Conservation (phyloP, 2,797 vertebrate species). For the Craterocephalus amniculus region DNA sequence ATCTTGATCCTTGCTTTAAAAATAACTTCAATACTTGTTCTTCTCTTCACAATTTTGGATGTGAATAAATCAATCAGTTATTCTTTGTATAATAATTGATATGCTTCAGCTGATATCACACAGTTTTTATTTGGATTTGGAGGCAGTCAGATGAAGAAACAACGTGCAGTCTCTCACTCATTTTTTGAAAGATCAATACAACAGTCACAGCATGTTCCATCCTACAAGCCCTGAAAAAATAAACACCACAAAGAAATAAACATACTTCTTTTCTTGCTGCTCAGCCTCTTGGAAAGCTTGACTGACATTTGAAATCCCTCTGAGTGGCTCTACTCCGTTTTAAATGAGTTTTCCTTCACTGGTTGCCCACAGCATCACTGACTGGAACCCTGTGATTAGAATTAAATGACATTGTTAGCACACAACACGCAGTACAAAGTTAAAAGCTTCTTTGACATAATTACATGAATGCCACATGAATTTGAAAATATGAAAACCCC, state of each 20-base stretch:
- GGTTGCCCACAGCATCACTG: constrained; percentile 25
- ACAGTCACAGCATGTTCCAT: background rate
- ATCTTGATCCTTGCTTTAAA: background rate
- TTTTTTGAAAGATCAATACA: background rate
- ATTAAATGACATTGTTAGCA: constrained; percentile 24
- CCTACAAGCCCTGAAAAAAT: background rate
- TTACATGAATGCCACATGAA: background rate
- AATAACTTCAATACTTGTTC: background rate
- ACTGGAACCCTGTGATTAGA: constrained; percentile 47
- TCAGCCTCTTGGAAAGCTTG: constrained; percentile 56
- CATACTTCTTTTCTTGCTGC: constrained; percentile 77
- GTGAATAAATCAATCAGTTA: background rate
- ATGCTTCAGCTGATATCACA: background rate
- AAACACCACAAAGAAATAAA: constrained; percentile 23
- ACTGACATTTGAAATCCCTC: constrained; percentile 68
- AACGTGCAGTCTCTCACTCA: background rate
- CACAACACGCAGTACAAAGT: constrained; percentile 10
- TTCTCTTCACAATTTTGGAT: background rate
- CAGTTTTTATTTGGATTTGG: background rate
- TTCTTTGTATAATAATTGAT: background rate
- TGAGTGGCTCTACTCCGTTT: constrained; percentile 17
- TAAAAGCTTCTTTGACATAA: constrained; percentile 2
- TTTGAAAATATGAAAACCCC: constrained; percentile 7
- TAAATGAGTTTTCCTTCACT: constrained; percentile 14
- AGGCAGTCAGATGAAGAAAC: background rate